phyloP scores from a whole-genome alignment of 2,888 invertebrate genomes.

The Nebria brevicollis region DNA sequence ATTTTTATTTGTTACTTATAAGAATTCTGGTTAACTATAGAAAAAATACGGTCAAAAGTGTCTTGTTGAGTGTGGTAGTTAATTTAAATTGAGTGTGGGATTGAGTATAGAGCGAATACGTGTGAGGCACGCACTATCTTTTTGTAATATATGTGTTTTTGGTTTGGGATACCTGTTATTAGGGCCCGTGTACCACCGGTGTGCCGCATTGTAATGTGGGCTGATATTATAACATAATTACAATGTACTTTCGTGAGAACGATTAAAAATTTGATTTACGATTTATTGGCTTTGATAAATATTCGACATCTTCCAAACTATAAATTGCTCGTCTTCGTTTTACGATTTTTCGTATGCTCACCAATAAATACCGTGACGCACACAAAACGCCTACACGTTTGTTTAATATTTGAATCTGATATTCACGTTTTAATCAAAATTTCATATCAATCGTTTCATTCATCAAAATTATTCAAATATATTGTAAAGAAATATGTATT shows the following conservation, averaged over 20 bases:
- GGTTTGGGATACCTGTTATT: conserved; percentile 31
- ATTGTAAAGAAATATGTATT: too few species aligned
- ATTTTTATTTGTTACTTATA: too few species aligned
- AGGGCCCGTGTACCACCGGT: not conserved
- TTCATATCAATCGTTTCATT: too few species aligned
- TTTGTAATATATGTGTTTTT: conserved; percentile 24
- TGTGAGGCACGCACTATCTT: not conserved
- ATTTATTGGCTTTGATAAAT: conserved; percentile 17
- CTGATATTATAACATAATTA: conserved; percentile 31
- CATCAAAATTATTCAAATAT: too few species aligned
- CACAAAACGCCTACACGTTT: not conserved
- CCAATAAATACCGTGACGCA: not conserved
- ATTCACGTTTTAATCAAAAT: too few species aligned
- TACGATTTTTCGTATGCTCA: not conserved
- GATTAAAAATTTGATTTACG: conserved; percentile 32
- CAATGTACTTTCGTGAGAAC: conserved; percentile 17
- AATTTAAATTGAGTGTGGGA: not conserved
- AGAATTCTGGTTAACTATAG: too few species aligned
- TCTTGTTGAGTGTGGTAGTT: not conserved
- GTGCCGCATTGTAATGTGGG: conserved; percentile 28
- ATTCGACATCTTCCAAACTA: not conserved
- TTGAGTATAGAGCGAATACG: not conserved
- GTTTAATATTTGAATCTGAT: too few species aligned
- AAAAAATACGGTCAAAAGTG: not conserved
- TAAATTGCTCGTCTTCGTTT: not conserved